phyloP scores from a whole-genome alignment of 2,797 vertebrate species.

The Heterohyrax brucei region DNA sequence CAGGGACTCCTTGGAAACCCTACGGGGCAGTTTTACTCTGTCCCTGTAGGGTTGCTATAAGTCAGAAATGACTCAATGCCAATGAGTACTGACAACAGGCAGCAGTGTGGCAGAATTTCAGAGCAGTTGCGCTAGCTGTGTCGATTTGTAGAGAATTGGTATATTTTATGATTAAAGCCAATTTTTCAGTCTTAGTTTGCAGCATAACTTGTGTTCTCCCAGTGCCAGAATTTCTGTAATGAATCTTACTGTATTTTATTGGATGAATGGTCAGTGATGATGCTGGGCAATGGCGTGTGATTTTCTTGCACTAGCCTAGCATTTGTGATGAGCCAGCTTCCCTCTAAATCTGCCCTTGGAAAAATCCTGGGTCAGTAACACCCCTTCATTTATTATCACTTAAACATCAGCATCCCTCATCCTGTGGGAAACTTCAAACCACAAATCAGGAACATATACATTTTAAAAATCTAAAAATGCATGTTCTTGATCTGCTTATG shows the following conservation, averaged over 20 bases:
- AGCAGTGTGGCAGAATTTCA: not conserved
- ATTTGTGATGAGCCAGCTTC: not conserved
- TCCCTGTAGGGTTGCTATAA: no score
- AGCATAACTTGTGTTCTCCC: rapidly evolving
- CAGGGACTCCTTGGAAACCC: no score
- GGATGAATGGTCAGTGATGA: slow-evolving; percentile 25
- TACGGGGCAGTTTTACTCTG: no score
- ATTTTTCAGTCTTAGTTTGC: slow-evolving; percentile 42
- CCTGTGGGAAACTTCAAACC: not conserved
- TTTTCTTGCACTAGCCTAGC: not conserved
- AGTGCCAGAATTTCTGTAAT: not conserved
- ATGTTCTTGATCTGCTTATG: not conserved
- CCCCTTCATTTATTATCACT: not conserved
- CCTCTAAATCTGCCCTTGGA: slow-evolving; percentile 56
- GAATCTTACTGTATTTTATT: slow-evolving; percentile 42
- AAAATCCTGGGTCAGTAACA: slow-evolving; percentile 42
- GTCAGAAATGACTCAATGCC: no score
- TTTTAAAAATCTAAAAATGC: slow-evolving; percentile 1
- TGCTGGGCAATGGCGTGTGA: not conserved
- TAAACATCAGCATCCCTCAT: slow-evolving; percentile 46
- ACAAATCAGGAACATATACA: slow-evolving; percentile 54
- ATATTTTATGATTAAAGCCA: not conserved
- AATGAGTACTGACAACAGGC: not conserved
- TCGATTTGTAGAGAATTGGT: not conserved
- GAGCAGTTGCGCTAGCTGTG: not conserved